Conservation (phyloP, 2,113 vertebrate species). For the Formicarius rufipectus region DNA sequence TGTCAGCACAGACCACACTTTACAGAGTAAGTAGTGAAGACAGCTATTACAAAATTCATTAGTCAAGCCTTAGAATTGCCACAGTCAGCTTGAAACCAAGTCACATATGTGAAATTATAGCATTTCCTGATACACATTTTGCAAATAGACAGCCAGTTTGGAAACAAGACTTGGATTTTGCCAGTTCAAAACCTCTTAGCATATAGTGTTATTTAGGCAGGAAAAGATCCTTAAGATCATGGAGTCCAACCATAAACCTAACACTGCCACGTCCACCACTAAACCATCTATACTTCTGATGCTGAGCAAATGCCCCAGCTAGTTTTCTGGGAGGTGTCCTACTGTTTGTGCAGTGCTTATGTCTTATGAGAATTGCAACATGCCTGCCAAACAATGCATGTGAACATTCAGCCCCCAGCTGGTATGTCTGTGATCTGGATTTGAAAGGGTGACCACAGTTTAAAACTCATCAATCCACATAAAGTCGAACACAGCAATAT, state of each 20-base stretch:
- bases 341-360: not conserved
- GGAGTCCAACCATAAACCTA: not conserved
- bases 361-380: not conserved
- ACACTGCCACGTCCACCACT: not conserved
- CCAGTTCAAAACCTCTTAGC: not conserved
- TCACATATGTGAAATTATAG: not conserved
- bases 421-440: not conserved
- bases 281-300: not conserved
- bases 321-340: not conserved
- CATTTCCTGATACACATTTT: not conserved
- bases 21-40: not conserved
- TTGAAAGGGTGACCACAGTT: not conserved
- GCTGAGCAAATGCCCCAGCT: not conserved
- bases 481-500: not conserved
- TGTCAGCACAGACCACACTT: not conserved
- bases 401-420: not conserved
- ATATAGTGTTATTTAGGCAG: not conserved
- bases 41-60: constrained; percentile 19
- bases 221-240: not conserved
- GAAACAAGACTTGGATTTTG: not conserved
- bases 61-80: constrained; percentile 2
- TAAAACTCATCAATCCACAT: not conserved
- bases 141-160: not conserved
- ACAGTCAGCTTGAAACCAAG: not conserved
- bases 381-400: not conserved